phyloP scores from a whole-genome alignment of 2,888 invertebrate genomes.

The Dicyrtoma fusca region DNA sequence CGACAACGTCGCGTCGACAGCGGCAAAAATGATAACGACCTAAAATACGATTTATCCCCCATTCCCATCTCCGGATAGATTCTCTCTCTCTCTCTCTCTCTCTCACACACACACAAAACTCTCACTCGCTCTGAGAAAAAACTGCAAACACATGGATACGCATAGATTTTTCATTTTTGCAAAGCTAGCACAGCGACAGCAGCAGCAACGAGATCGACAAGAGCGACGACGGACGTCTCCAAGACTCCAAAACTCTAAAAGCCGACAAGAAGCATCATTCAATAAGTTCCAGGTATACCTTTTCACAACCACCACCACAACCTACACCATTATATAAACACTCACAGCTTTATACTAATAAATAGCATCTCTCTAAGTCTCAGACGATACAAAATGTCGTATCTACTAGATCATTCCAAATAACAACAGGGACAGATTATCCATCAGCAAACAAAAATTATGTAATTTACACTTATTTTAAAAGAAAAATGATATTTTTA shows the following conservation, averaged over 20 bases:
- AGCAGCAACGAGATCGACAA: neutral
- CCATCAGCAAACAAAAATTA: too few relatives aligned
- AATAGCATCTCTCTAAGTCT: too few relatives aligned
- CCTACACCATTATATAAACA: too few relatives aligned
- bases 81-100: neutral
- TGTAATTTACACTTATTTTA: too few relatives aligned
- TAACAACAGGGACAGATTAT: too few relatives aligned
- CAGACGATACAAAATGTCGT: too few relatives aligned
- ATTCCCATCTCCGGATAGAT: constrained; percentile 23
- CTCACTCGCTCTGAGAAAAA: constrained; percentile 8
- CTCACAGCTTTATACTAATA: too few relatives aligned
- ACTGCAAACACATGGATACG: constrained; percentile 6
- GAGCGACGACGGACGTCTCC: neutral
- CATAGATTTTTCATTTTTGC: constrained; percentile 6
- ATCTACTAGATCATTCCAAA: too few relatives aligned
- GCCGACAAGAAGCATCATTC: too few relatives aligned
- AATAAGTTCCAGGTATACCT: too few relatives aligned
- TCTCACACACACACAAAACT: neutral
- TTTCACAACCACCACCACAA: too few relatives aligned
- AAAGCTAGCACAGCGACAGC: neutral
- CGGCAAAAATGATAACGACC: constrained; percentile 25
- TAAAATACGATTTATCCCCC: constrained; percentile 23
- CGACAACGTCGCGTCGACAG: constrained; percentile 17
- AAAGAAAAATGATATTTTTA: too few relatives aligned
- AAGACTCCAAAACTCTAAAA: neutral